Evolutionary conservation across 2,888 invertebrate species (phyloP).

Genomic region (Sphaerophoria taeniata): DNA sequence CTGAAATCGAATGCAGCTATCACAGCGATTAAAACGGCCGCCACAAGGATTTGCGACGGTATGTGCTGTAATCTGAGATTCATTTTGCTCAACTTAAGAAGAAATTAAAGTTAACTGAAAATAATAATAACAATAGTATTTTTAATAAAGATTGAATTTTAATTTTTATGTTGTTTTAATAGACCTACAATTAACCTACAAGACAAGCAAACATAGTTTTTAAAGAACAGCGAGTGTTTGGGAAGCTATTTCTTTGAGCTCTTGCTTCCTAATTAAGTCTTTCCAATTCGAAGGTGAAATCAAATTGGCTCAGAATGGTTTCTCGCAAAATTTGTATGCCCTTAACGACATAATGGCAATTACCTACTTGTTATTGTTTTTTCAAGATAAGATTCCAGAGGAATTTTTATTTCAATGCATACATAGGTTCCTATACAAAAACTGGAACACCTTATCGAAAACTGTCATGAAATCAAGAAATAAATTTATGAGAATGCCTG

Average conservation of each 20-base stretch:
- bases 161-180: no score
- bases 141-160: background rate
- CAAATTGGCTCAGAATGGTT: no score
- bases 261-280: no score
- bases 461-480: background rate
- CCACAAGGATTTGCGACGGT: constrained; percentile 55
- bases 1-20: constrained; percentile 78
- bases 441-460: background rate
- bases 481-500: no score
- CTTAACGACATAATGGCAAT: no score
- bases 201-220: no score
- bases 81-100: constrained; percentile 49
- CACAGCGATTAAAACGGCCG: constrained; percentile 72
- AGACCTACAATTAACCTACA: no score
- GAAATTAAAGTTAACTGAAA: constrained; percentile 46
- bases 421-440: background rate
- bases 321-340: no score
- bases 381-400: background rate
- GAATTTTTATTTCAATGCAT: background rate
- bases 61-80: constrained; percentile 63
- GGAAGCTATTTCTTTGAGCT: no score
- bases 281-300: no score
- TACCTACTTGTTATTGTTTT: background rate
- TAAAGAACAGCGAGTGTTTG: no score
- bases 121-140: background rate